Evolutionary conservation across 2,888 invertebrate genomes (phyloP).

Genomic region (Falcaria lacertinaria): DNA sequence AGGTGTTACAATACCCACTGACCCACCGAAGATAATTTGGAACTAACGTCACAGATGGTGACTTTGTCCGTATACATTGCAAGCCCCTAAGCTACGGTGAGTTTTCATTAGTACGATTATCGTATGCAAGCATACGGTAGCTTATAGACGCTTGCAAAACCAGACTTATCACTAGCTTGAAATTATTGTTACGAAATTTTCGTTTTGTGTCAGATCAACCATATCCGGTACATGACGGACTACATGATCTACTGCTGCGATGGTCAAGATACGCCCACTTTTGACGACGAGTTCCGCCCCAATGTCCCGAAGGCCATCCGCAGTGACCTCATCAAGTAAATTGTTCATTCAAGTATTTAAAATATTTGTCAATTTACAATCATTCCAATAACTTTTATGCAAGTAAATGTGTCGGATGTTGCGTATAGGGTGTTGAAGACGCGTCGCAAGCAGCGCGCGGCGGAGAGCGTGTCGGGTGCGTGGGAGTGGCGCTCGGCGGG

Average conservation of each 20-base stretch:
- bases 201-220: constrained; percentile 81
- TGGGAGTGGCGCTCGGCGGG: constrained; percentile 64
- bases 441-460: constrained; percentile 53
- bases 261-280: constrained; percentile 44
- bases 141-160: too few species aligned
- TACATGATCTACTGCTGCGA: constrained; percentile 73
- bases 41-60: too few species aligned
- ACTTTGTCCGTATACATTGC: too few species aligned
- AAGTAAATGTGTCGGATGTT: neutral
- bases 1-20: too few species aligned
- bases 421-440: constrained; percentile 48
- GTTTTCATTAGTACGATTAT: too few species aligned
- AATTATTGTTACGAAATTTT: neutral
- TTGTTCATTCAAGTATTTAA: constrained; percentile 4
- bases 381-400: too few species aligned
- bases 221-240: constrained; percentile 86
- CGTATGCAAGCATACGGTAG: too few species aligned
- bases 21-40: too few species aligned
- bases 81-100: too few species aligned
- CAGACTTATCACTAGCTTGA: too few species aligned
- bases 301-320: constrained; percentile 52
- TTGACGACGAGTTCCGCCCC: constrained; percentile 43
- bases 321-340: constrained; percentile 53
- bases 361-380: neutral
- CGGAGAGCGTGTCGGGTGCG: constrained; percentile 38